phyloP scores from a whole-genome alignment of 2,113 vertebrate species.

The Fukomys damarensis region DNA sequence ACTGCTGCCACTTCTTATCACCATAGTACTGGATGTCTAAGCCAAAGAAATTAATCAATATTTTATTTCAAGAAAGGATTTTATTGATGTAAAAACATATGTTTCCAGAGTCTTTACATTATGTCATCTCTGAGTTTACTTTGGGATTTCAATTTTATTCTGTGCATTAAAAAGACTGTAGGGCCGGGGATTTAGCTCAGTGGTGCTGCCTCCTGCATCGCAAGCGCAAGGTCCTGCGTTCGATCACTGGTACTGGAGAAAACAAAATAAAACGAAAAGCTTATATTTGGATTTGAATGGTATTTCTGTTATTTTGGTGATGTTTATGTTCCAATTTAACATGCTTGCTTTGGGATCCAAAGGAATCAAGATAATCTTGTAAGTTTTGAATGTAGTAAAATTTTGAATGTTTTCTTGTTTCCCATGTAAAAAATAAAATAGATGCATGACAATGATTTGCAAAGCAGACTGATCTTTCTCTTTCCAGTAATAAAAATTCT shows the following conservation, averaged over 20 bases:
- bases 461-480: neutral
- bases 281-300: neutral
- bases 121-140: neutral
- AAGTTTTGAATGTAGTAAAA: neutral
- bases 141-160: neutral
- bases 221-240: too few species aligned
- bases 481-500: neutral
- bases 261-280: too few species aligned
- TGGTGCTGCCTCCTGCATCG: too few species aligned
- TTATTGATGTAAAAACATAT: neutral
- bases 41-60: neutral
- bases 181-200: too few species aligned
- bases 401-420: neutral
- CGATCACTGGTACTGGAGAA: too few species aligned
- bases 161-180: neutral
- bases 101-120: neutral
- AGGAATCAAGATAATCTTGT: neutral
- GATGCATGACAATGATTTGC: neutral
- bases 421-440: neutral
- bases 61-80: constrained; percentile 44
- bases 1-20: neutral
- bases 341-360: neutral
- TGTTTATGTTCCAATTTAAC: neutral
- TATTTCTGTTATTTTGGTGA: neutral
- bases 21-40: neutral